Evolutionary conservation across 1,140 invertebrate genomes (phyloP), one percentile per base, ranked within the genome.

Genomic region (Amyelois transitella): DNA sequence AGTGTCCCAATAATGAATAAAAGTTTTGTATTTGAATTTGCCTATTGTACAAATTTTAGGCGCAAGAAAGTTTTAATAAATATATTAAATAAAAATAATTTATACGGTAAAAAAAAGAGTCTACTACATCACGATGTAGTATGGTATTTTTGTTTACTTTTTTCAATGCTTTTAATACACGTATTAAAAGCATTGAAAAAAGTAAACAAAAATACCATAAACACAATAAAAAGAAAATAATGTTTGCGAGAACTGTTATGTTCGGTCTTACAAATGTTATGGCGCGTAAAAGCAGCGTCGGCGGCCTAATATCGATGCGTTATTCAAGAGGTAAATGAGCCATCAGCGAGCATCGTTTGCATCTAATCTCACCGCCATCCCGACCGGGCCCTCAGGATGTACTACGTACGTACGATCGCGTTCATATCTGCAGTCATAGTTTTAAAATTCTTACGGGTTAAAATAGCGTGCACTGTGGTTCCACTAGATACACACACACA

Each of bases 281-380:
- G 47, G 54, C 20, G 32, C 56, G 43, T 59, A 56, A 63, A 50
- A 50, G 53, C 43, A 53, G 50, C 53, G 32, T n/a, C 20, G 24
- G 47, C 53, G 55, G 64, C 58, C 38, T 70, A 63, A 72, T 74
- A 80, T 76, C 71, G 72, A 81, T 74, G 74, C 62, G 72, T 84
- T 78, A 77, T 81, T 80, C 78, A 76, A 75, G 68, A 80, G 72
- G 71, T 74, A 82, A 86, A 83, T 81, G 77, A 83, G 83, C 81
- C 72, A 81, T 82, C 79, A 80, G 65, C 72, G 70, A 48, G 69
- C 70, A 72, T 82, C 79, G 74, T 86, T 86, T 86, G 77, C 81
- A 84, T 84, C 75, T 84, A 86, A 81, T 83, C 77, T 80, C 62
- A 66, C 62, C 63, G 49, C 65, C 66, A 77, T 70, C 75, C 72